Conservation (phyloP, 2,888 invertebrate species). For the Loripinus fragilis region DNA sequence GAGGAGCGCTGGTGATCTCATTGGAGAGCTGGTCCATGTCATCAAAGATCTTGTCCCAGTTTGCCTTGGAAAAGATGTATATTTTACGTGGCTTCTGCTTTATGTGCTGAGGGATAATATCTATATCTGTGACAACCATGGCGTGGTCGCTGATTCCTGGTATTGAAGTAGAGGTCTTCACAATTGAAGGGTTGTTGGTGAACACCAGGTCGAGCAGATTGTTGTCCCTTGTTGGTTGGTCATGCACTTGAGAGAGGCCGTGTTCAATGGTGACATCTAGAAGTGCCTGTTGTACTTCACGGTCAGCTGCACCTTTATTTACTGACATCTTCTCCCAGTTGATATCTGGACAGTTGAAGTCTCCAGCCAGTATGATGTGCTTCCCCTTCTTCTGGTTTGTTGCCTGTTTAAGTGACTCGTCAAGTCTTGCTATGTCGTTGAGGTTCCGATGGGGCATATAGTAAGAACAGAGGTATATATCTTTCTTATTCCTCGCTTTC, state of each 20-base stretch:
- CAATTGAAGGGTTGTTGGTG: conserved; percentile 29
- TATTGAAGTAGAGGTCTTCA: conserved; percentile 28
- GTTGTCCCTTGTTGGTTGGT: conserved; percentile 27
- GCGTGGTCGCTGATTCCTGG: conserved; percentile 34
- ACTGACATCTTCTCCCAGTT: conserved; percentile 30
- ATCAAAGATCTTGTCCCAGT: too few species aligned
- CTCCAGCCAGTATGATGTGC: conserved; percentile 19
- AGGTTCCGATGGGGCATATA: background rate
- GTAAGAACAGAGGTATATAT: background rate
- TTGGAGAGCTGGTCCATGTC: conserved; percentile 21
- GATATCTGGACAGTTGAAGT: background rate
- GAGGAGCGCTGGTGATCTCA: too few species aligned
- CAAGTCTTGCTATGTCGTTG: background rate
- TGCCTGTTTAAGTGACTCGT: background rate
- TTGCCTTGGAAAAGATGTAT: conserved; percentile 24
- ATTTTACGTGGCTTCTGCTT: conserved; percentile 24
- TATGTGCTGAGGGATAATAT: conserved; percentile 22
- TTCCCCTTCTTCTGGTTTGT: background rate
- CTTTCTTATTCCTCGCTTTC: conserved; percentile 17
- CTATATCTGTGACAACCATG: conserved; percentile 34
- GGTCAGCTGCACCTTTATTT: conserved; percentile 22
- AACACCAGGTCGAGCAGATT: conserved; percentile 34
- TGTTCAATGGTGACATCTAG: conserved; percentile 30
- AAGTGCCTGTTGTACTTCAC: conserved; percentile 33
- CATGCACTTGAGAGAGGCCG: conserved; percentile 32